Conservation (phyloP, 2,888 invertebrate species). For the Tubulanus polymorphus region DNA sequence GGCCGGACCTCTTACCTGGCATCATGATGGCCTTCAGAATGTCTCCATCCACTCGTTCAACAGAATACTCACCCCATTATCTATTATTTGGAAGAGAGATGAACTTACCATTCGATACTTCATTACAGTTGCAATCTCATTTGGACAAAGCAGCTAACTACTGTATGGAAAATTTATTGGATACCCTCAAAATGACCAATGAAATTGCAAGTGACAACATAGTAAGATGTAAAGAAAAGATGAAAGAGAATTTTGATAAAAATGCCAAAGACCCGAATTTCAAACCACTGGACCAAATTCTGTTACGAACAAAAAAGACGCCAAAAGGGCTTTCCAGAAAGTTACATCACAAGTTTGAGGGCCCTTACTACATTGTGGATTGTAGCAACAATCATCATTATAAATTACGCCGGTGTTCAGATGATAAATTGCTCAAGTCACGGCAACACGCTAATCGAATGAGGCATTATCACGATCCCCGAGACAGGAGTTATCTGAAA, state of each 20-base stretch:
- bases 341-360: constrained; percentile 11
- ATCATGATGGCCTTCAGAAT: constrained; percentile 23
- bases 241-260: constrained; percentile 14
- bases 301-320: constrained; percentile 12
- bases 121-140: constrained; percentile 14
- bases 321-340: constrained; percentile 4
- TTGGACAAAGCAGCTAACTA: constrained; percentile 15
- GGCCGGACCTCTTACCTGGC: constrained; percentile 19
- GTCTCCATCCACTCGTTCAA: constrained; percentile 19
- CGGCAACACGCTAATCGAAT: constrained; percentile 14
- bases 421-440: constrained; percentile 9
- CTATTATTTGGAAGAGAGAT: constrained; percentile 22
- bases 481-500: too few species aligned
- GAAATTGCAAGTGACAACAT: constrained; percentile 15
- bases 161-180: constrained; percentile 12
- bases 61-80: constrained; percentile 19
- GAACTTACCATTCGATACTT: constrained; percentile 17
- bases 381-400: constrained; percentile 5
- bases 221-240: constrained; percentile 12
- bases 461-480: background rate
- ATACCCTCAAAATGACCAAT: background rate
- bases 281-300: constrained; percentile 9
- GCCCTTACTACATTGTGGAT: constrained; percentile 14
- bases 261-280: constrained; percentile 9
- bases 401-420: constrained; percentile 7